These are phyloP conservation scores for Styela clava DNA, from an alignment of 23 tunicate genomes.

Conservation along the genomic window DNA sequence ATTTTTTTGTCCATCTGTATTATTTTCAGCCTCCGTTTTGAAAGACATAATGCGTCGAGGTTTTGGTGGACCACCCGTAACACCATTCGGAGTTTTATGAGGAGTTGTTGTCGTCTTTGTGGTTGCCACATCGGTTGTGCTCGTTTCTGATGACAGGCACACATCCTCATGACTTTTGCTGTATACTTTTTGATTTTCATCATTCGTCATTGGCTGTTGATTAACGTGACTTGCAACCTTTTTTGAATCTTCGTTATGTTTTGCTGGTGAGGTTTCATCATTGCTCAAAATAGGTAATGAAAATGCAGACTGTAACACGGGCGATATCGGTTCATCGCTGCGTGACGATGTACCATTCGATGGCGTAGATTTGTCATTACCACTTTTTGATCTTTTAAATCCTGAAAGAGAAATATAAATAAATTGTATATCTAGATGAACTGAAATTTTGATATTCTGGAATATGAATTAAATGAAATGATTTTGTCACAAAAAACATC, in stretches of 20 bases:
- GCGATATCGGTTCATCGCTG: conserved; percentile 4
- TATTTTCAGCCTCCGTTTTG: background rate
- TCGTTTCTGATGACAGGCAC: background rate
- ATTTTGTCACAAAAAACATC: too few species aligned
- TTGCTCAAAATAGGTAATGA: conserved; percentile 56
- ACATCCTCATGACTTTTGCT: conserved; percentile 45
- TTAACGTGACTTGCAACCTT: conserved; percentile 10
- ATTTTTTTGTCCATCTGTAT: background rate
- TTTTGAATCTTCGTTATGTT: conserved; percentile 2
- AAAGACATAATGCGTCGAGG: conserved; percentile 50
- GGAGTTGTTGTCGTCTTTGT: background rate
- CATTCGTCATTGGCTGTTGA: conserved; percentile 24
- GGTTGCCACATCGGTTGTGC: background rate
- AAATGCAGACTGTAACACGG: conserved; percentile 56
- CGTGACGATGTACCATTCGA: background rate
- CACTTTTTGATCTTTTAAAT: background rate
- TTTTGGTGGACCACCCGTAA: conserved; percentile 54
- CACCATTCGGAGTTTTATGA: conserved; percentile 32
- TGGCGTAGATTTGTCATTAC: background rate
- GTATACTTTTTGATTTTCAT: conserved; percentile 32
- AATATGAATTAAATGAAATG: too few species aligned
- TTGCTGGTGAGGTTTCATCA: conserved; percentile 20
- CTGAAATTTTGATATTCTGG: too few species aligned
- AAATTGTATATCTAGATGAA: too few species aligned
- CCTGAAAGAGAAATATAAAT: background rate